Evolutionary conservation across 2,797 vertebrate genomes (phyloP), one percentile per base, ranked within the genome.

Genomic region (Acanthurus tractus): DNA sequence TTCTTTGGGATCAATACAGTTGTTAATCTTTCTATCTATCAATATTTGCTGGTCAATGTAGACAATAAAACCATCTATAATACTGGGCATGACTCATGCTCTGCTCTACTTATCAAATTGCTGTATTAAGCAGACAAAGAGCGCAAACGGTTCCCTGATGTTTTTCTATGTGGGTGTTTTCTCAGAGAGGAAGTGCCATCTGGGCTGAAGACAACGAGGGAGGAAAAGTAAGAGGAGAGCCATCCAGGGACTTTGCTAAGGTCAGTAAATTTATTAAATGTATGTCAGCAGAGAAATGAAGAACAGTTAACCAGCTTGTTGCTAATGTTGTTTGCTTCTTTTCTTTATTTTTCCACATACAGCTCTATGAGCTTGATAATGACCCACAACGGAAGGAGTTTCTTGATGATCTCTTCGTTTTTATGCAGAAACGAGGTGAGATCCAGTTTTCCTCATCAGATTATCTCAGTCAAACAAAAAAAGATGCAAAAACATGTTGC

Each of bases 171-270:
- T 74, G n/a, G 20, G 23, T 82, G 13, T 62, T 1, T 72, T 64
- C 40, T 25, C 81, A 94, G 93, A 91, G 96, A 12, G 97, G 96
- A 76, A 94, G 77, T 18, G 88, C 92, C 71, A 86, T 91, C 84
- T 99, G 97, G 97, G 93, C 92, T 0, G 98, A 99, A 3, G 98
- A 99, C 29, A 91, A 86, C 0, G 98, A 99, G 0, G 95, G 95
- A 50, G 93, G 94, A 73, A 94, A 96, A 91, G 94, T 94, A 76
- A 95, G 94, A 95, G 95, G 92, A 70, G 98, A 99, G 70, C 96
- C 98, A 18, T 99, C 98, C 58, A 93, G 97, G 81, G 98, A 99
- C 89, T 99, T 99, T 90, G 97, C 98, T 89, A 99, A 99, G 97
- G 98, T 99, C 78, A 79, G 94, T 91, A 63, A 20, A 49, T 76